Percentiles rank a stretch among this genome's conserved stretches.
These are phyloP conservation scores for Deroptyus accipitrinus DNA, from an alignment of 2,113 vertebrate species.

Conservation along the genomic window DNA sequence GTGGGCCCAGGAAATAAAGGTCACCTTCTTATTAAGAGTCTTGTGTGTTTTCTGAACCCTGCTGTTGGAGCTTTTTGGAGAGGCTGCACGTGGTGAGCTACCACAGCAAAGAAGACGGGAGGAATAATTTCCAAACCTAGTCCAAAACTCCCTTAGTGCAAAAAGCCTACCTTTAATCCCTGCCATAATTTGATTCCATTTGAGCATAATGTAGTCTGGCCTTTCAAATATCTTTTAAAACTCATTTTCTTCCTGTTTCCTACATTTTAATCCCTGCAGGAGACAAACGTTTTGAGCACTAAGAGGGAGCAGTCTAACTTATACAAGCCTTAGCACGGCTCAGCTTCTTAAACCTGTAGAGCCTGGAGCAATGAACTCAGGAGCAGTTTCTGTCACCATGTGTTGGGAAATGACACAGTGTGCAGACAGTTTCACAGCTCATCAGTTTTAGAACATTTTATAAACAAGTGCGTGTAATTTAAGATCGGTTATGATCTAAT, in stretches of 20 bases:
- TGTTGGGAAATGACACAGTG: conserved; percentile 5
- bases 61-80: neutral
- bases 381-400: conserved; percentile 13
- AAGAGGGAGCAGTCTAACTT: neutral
- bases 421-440: neutral
- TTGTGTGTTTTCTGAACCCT: neutral
- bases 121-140: neutral
- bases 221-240: conserved; percentile 29
- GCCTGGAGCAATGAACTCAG: neutral
- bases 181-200: neutral
- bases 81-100: neutral
- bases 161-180: neutral
- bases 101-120: neutral
- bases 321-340: neutral
- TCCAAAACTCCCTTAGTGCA: neutral
- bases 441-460: conserved; percentile 49
- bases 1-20: neutral
- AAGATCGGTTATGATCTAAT: conserved; percentile 45
- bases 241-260: conserved; percentile 14
- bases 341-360: neutral
- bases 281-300: neutral
- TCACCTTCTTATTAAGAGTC: neutral
- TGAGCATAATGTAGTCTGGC: neutral
- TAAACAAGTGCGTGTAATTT: conserved; percentile 54
- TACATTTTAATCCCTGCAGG: neutral